phyloP scores from a whole-genome alignment of 2,113 vertebrate genomes.

The Philantomba maxwellii region DNA sequence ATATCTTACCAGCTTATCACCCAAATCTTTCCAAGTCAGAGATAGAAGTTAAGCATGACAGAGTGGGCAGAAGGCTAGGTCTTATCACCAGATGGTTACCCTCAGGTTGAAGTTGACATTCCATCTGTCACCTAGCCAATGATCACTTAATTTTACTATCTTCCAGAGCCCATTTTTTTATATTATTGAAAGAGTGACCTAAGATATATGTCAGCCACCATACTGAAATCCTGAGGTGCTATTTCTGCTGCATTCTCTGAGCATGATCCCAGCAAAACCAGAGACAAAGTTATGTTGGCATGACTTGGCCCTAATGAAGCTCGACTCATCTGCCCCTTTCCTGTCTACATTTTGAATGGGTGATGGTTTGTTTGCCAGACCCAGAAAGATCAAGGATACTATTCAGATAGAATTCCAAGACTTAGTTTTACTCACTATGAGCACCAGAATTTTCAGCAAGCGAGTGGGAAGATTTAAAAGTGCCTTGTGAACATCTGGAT shows the following conservation, averaged over 20 bases:
- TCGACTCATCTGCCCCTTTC: conserved; percentile 50
- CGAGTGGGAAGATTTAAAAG: neutral
- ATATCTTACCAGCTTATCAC: neutral
- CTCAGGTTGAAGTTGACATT: neutral
- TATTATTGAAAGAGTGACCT: neutral
- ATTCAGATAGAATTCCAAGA: neutral
- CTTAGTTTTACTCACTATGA: neutral
- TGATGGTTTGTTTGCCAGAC: conserved; percentile 21
- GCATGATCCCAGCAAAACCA: conserved; percentile 43
- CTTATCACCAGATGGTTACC: neutral
- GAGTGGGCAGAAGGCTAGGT: neutral
- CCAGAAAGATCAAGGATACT: conserved; percentile 11
- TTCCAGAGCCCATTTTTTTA: neutral
- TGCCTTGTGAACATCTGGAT: neutral
- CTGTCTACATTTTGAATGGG: conserved; percentile 13
- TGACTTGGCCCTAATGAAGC: conserved; percentile 56
- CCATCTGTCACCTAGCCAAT: neutral
- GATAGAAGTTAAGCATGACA: neutral
- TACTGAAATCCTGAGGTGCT: neutral
- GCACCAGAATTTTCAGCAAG: conserved; percentile 5
- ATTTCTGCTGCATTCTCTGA: neutral
- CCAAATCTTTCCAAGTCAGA: neutral
- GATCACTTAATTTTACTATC: neutral
- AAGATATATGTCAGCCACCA: neutral
- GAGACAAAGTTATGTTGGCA: conserved; percentile 48